phyloP scores from a whole-genome alignment of 2,113 vertebrate species.

The Rhizomys pruinosus region DNA sequence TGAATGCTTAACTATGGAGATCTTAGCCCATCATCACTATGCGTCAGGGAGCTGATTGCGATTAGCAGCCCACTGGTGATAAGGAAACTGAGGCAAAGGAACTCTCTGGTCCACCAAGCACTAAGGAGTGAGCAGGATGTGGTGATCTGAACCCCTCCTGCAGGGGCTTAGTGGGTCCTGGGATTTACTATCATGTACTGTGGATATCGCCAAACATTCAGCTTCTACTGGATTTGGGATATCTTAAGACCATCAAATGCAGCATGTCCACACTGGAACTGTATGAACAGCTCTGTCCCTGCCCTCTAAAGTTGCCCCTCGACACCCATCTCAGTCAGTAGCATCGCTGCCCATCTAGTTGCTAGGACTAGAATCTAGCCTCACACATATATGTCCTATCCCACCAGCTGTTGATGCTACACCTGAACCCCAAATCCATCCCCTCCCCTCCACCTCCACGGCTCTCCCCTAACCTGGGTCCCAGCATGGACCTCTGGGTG shows the following conservation, averaged over 20 bases:
- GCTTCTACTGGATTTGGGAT: accelerated
- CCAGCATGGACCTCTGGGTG: not conserved
- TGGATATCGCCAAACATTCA: accelerated
- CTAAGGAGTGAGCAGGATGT: not conserved
- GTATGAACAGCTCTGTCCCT: not conserved
- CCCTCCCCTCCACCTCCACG: not conserved
- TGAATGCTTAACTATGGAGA: not conserved
- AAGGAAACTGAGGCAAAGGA: not conserved
- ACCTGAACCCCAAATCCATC: not conserved
- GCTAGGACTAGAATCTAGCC: not conserved
- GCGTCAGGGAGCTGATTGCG: not conserved
- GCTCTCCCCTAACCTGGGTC: not conserved
- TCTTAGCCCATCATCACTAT: not conserved
- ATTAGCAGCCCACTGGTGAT: not conserved
- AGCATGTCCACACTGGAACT: not conserved
- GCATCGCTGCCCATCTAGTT: not conserved
- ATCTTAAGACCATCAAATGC: not conserved
- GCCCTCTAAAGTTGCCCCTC: not conserved
- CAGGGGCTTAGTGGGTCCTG: not conserved
- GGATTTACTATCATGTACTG: not conserved
- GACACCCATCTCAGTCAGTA: not conserved
- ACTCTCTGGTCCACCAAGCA: not conserved
- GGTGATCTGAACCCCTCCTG: not conserved
- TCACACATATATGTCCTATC: not conserved
- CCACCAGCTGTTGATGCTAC: not conserved